phyloP scores from a whole-genome alignment of 1,140 invertebrate species.

The Drosophila ironensis region DNA sequence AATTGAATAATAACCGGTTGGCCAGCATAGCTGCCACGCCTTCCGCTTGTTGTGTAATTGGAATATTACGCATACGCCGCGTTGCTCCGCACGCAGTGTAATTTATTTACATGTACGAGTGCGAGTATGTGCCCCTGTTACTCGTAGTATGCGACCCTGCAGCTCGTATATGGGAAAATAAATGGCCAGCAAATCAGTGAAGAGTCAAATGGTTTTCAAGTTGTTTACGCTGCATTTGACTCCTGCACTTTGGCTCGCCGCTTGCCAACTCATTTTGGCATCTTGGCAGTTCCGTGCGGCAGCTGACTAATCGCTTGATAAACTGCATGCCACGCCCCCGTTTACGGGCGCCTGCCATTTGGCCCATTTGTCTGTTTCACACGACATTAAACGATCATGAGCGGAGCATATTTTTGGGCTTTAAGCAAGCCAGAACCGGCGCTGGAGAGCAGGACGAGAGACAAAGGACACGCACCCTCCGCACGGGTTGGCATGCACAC shows the following conservation, averaged over 20 bases:
- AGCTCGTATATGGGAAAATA: slow-evolving; percentile 22
- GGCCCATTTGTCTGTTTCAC: slow-evolving; percentile 29
- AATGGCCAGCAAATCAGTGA: slow-evolving; percentile 47
- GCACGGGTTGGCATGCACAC: background rate
- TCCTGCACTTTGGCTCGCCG: slow-evolving; percentile 53
- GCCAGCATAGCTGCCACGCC: slow-evolving; percentile 2
- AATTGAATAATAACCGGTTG: slow-evolving; percentile 44
- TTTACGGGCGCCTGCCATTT: slow-evolving; percentile 25
- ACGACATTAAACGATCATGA: slow-evolving; percentile 37
- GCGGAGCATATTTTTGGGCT: slow-evolving; percentile 7
- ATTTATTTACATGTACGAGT: background rate
- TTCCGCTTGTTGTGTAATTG: slow-evolving; percentile 34
- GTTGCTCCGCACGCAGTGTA: background rate
- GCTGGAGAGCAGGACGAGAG: background rate
- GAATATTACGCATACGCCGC: slow-evolving; percentile 59
- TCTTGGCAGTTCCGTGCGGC: slow-evolving; percentile 3
- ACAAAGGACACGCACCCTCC: background rate
- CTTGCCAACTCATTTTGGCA: background rate
- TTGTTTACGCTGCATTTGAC: slow-evolving; percentile 55
- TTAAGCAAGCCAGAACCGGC: background rate
- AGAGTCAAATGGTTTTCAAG: slow-evolving; percentile 62
- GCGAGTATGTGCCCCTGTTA: too few relatives aligned
- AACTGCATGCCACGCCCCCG: slow-evolving; percentile 56
- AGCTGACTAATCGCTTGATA: slow-evolving; percentile 70
- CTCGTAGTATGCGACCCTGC: slow-evolving; percentile 31